phyloP scores from a whole-genome alignment of 1,140 invertebrate species.

The Harpegnathos saltator region DNA sequence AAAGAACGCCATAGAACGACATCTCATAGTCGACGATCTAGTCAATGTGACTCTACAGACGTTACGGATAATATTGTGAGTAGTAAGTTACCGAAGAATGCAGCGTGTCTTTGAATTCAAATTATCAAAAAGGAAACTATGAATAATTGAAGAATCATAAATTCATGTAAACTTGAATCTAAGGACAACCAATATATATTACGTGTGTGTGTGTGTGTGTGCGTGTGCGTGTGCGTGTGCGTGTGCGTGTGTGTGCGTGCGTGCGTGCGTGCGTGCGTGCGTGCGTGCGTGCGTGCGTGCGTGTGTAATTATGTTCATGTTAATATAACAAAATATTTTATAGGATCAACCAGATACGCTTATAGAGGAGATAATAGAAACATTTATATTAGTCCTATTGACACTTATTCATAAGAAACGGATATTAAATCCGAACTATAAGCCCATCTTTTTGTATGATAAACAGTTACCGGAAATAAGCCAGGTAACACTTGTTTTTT shows the following conservation, averaged over 20 bases:
- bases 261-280: not conserved
- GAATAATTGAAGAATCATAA: not conserved
- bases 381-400: conserved; percentile 82
- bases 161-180: not conserved
- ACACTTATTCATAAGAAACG: conserved; percentile 81
- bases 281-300: not conserved
- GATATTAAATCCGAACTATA: conserved; percentile 72
- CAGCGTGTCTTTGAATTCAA: not conserved
- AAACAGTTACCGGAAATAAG: conserved; percentile 74
- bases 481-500: conserved; percentile 70
- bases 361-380: conserved; percentile 83
- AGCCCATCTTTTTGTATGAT: conserved; percentile 70
- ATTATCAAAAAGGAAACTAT: not conserved
- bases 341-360: conserved; percentile 79
- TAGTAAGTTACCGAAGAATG: conserved; percentile 5
- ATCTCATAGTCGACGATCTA: conserved; percentile 82
- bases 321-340: conserved; percentile 23
- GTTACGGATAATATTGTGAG: conserved; percentile 80
- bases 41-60: conserved; percentile 83
- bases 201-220: not conserved
- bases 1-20: conserved; percentile 79
- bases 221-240: too few relatives aligned
- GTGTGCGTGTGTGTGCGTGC: not conserved
- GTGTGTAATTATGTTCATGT: not conserved
- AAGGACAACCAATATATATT: not conserved